Evolutionary conservation across 1,140 invertebrate genomes (phyloP).

Genomic region (Drosophila ficusphila): DNA sequence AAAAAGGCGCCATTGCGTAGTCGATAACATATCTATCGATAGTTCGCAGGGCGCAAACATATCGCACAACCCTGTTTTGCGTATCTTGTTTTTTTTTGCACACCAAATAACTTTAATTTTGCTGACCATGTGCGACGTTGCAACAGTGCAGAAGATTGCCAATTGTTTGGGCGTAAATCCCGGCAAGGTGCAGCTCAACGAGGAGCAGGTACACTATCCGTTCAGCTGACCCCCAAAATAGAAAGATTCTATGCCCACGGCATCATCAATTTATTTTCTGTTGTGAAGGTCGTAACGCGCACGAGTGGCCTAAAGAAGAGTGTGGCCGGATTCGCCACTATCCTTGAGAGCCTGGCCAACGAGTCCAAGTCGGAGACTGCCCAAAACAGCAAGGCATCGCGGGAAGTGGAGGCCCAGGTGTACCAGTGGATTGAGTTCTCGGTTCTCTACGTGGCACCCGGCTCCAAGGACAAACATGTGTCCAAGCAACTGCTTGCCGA

Average conservation of each 20-base stretch:
- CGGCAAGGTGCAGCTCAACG: conserved; percentile 68
- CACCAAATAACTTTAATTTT: conserved; percentile 4
- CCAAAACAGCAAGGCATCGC: conserved; percentile 54
- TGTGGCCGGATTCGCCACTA: conserved; percentile 85
- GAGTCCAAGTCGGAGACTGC: conserved; percentile 84
- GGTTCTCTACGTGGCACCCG: conserved; percentile 85
- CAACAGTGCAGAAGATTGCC: conserved; percentile 75
- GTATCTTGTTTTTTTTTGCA: conserved; percentile 26
- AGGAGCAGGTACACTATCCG: conserved; percentile 64
- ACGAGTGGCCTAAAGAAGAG: conserved; percentile 67
- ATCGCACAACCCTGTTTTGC: neutral
- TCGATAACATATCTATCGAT: conserved; percentile 1
- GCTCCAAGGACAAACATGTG: conserved; percentile 81
- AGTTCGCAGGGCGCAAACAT: neutral
- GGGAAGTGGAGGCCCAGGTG: conserved; percentile 72
- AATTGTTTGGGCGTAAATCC: conserved; percentile 65
- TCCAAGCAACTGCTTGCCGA: conserved; percentile 83
- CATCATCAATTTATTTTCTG: conserved; percentile 40
- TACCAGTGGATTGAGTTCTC: conserved; percentile 86
- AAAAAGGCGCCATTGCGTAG: neutral
- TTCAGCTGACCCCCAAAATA: neutral
- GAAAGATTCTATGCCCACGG: neutral
- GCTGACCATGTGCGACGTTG: conserved; percentile 77
- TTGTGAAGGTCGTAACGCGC: conserved; percentile 78
- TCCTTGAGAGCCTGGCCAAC: conserved; percentile 84